Base-by-base conservation (phyloP, 2,888 invertebrate species). In the Leptinotarsa peninsularis region DNA sequence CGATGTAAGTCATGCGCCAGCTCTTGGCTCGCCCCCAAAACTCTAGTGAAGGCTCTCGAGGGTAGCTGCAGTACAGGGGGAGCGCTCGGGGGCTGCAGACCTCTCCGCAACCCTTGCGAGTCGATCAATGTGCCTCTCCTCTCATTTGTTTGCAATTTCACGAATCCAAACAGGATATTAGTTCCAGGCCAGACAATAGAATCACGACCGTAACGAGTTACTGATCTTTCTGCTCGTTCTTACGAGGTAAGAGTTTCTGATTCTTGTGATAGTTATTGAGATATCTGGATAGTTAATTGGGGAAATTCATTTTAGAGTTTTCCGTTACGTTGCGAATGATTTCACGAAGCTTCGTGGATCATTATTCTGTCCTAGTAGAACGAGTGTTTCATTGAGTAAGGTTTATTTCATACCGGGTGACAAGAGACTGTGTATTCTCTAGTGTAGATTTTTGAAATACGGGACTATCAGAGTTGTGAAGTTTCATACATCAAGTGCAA, bases 81-180 rank as follows among this genome's bases (percentile, higher is more conserved):
- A 86, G 86, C 87, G 85, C 85, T 87, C 86, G 86, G 87, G 88
- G 88, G 88, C 86, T 87, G 87, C 86, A 87, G 87, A 86, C 86
- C 85, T 87, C 86, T 86, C 86, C 87, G 86, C 87, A 85, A 76
- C 80, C 85, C 86, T 85, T 85, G 84, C 85, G 84, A 85, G 82
- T 83, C 86, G 87, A 86, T 86, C 86, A 85, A 86, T 85, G 83
- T 82, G 84, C 84, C 80, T 81, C 78, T 79, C 79, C 77, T 80
- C 79, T 79, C 78, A 78, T 74, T 79, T 67, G 76, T 79, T 78
- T 76, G 77, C 78, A 76, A 79, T 75, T 76, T 76, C 66, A 71
- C 78, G 71, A 72, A 67, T 72, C 69, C 76, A 78, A 72, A 73
- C 74, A 76, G 72, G 71, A 73, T 70, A 71, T 67, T 73, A 66